Percentiles rank a stretch among this genome's conserved stretches.
phyloP scores from a whole-genome alignment of 2,113 vertebrate genomes.

The Rhabdornis inornatus region DNA sequence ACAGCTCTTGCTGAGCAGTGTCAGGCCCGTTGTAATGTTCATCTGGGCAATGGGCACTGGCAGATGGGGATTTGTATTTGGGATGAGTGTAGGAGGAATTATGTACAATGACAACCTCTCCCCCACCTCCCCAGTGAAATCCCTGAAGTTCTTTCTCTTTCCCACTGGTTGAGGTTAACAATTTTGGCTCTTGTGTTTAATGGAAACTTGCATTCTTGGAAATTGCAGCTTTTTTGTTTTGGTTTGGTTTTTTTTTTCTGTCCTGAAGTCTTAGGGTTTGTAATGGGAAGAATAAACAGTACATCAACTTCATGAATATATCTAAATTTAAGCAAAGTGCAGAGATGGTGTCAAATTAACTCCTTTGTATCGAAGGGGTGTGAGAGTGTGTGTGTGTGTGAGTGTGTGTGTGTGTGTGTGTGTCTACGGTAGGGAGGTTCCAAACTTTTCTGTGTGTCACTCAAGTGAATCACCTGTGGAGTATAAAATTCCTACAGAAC shows the following conservation, averaged over 20 bases:
- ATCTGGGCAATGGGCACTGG: neutral
- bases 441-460: neutral
- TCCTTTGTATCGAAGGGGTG: neutral
- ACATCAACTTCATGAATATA: constrained; percentile 17
- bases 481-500: neutral
- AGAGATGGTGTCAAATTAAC: neutral
- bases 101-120: neutral
- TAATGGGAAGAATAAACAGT: constrained; percentile 48
- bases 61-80: neutral
- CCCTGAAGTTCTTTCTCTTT: neutral
- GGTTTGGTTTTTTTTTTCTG: neutral
- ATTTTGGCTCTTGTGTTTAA: constrained; percentile 49
- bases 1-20: accelerated
- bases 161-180: constrained; percentile 16
- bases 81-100: neutral
- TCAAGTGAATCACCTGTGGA: neutral
- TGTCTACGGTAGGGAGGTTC: neutral
- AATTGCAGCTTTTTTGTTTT: neutral
- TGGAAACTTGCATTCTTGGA: constrained; percentile 75
- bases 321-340: constrained; percentile 55
- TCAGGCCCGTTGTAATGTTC: accelerated
- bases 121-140: neutral
- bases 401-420: neutral
- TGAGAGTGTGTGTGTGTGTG: neutral
- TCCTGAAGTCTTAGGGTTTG: neutral